A percentile compares a stretch with the other conserved stretches of the same genome.
phyloP scores from a whole-genome alignment of 2,888 invertebrate genomes.

The Orthosia gracilis region DNA sequence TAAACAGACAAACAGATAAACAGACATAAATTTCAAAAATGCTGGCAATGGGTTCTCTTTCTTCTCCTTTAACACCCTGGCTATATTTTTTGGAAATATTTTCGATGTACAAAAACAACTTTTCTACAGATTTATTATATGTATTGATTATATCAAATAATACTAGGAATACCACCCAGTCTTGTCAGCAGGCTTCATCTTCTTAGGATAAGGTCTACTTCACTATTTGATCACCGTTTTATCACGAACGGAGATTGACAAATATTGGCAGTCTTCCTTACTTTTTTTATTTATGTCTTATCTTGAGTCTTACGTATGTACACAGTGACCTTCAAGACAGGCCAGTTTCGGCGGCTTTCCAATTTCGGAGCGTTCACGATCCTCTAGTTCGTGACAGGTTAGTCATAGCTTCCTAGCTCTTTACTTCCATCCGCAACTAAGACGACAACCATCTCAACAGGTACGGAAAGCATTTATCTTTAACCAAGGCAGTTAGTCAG shows the following conservation, averaged over 20 bases:
- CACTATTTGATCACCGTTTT: no score
- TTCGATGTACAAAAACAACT: no score
- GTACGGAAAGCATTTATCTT: neutral
- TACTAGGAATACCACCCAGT: no score
- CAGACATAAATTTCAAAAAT: no score
- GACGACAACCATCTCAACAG: neutral
- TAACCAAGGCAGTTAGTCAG: neutral
- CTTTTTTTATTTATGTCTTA: neutral
- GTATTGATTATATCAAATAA: no score
- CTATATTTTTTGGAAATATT: no score
- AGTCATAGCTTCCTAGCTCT: slow-evolving; percentile 7
- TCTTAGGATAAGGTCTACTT: no score
- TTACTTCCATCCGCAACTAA: slow-evolving; percentile 41
- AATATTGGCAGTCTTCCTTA: neutral
- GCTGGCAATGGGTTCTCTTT: no score
- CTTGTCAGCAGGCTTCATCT: no score
- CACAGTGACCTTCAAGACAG: slow-evolving; percentile 15
- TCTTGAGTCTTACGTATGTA: neutral
- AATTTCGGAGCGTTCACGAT: slow-evolving; percentile 42
- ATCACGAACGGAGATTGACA: neutral
- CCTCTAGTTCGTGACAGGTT: slow-evolving; percentile 40
- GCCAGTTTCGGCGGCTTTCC: slow-evolving; percentile 46
- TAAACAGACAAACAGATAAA: no score
- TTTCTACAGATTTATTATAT: no score
- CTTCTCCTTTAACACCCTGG: no score